Base-by-base conservation (phyloP, 2,888 invertebrate species). In the Drosophila rellima region DNA sequence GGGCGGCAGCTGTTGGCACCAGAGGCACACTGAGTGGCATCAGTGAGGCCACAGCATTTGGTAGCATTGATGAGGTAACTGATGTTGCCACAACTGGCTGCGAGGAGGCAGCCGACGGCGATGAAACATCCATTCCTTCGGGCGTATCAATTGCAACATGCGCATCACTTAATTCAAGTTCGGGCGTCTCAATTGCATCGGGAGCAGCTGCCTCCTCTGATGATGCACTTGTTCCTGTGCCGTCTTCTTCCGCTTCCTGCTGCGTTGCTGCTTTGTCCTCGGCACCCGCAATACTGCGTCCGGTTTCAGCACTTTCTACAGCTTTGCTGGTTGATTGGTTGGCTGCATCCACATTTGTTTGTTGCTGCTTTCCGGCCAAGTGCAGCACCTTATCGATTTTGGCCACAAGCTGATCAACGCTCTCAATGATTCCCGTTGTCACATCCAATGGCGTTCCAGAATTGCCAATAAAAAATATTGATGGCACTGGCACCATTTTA, bases 381-480 rank as follows among this genome's bases (percentile, higher is more conserved):
- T 71, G 10, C n/a, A 92, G 76, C 0, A 96, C 94, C 70, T 94
- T 93, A 70, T 95, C 94, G 68, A 97, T 95, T 92, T 95, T 95
- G 3, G 91, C 88, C 0, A 94, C 92, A 56, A 98, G 93, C 73
- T 95, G 95, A 42, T 92, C 91, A 1, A 94, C 91, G n/a, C 94
- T 92, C 23, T 94, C 93, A 2, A 95, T 93, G 82, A 92, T 93
- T 88, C 95, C 95, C 4, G 94, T 95, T 13, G 97, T 94, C 56
- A 98, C 95, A 91, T 97, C 97, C 56, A 98, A 88, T 0, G 98
- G 96, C 0, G 94, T 94, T 0, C 98, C 98, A 88, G 95, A 95
- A 59, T 95, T 94, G 0, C 96, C 97, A 90, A 98, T 98, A 90
- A 98, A 97, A 93, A 96, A 98, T 55, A 97, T 92, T 0, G 97